Evolutionary conservation across 2,797 vertebrate species (phyloP).

Genomic region (Phalloptychus januarius): DNA sequence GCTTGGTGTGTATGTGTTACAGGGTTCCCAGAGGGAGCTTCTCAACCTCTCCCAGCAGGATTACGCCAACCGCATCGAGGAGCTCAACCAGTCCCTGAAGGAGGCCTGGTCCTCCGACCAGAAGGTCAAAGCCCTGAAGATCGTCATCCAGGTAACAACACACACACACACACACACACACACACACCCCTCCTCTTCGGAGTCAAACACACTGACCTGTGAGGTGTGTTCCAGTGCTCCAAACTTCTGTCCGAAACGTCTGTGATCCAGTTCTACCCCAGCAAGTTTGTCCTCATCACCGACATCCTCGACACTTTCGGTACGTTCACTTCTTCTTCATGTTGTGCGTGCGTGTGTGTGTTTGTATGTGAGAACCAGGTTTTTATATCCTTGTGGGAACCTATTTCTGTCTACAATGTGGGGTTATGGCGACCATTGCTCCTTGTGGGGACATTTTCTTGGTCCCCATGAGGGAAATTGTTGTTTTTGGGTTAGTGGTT

Average conservation of each 20-base stretch:
- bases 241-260: constrained; percentile 97
- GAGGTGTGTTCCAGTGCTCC: constrained; percentile 85
- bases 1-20: constrained; percentile 8
- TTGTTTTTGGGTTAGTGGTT: too few relatives aligned
- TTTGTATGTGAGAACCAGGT: too few relatives aligned
- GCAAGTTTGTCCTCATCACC: constrained; percentile 98
- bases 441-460: too few relatives aligned
- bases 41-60: constrained; percentile 98
- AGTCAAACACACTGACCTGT: background rate
- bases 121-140: constrained; percentile 98
- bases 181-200: background rate
- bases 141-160: constrained; percentile 92
- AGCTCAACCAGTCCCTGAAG: constrained; percentile 95
- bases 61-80: constrained; percentile 94
- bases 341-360: background rate
- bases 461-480: too few relatives aligned
- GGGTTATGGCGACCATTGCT: too few relatives aligned
- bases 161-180: too few relatives aligned
- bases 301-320: constrained; percentile 98
- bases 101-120: constrained; percentile 98
- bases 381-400: too few relatives aligned
- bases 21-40: constrained; percentile 96
- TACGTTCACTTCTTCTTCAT: constrained; percentile 66
- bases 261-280: constrained; percentile 98
- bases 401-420: too few relatives aligned